A percentile compares a stretch with the other conserved stretches of the same genome.
Evolutionary conservation across 30 jellyfish, hydroid and myxozoan genomes (phyloP).

Genomic region (Pseudorhiza aurosa): DNA sequence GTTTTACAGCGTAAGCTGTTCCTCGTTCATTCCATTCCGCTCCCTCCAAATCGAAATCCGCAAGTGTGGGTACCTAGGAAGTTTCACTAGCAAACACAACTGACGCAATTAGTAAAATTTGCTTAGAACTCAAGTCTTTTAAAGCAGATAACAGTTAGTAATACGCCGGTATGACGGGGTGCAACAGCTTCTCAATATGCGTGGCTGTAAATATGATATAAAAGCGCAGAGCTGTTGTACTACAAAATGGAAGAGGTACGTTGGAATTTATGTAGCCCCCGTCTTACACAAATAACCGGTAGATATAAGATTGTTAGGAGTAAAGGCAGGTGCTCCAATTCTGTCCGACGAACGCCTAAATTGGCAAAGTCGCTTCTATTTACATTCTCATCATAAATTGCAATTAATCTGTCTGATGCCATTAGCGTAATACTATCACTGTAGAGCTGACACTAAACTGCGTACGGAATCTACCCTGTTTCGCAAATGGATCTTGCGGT

Average conservation of each 20-base stretch:
- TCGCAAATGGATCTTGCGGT: too few relatives aligned
- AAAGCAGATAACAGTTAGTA: neutral
- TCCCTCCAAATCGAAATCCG: too few relatives aligned
- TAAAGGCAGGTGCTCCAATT: slow-evolving; percentile 26
- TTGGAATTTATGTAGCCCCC: neutral
- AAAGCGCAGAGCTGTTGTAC: neutral
- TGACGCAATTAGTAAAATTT: neutral
- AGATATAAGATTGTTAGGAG: neutral
- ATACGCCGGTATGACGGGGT: neutral
- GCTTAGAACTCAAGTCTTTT: neutral
- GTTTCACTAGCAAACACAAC: neutral
- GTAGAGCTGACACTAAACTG: too few relatives aligned
- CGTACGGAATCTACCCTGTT: too few relatives aligned
- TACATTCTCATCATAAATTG: neutral
- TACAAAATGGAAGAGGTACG: neutral
- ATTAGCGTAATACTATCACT: neutral
- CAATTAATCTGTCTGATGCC: neutral
- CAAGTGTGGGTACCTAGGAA: too few relatives aligned
- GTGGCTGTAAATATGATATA: too few relatives aligned
- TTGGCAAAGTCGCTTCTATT: slow-evolving; percentile 26
- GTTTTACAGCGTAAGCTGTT: too few relatives aligned
- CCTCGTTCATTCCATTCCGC: too few relatives aligned
- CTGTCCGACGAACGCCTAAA: neutral
- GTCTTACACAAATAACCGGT: neutral
- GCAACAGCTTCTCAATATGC: too few relatives aligned